Percentiles rank a stretch among this genome's conserved stretches.
Evolutionary conservation across 2,888 invertebrate genomes (phyloP).

Genomic region (Lasius fuliginosus): DNA sequence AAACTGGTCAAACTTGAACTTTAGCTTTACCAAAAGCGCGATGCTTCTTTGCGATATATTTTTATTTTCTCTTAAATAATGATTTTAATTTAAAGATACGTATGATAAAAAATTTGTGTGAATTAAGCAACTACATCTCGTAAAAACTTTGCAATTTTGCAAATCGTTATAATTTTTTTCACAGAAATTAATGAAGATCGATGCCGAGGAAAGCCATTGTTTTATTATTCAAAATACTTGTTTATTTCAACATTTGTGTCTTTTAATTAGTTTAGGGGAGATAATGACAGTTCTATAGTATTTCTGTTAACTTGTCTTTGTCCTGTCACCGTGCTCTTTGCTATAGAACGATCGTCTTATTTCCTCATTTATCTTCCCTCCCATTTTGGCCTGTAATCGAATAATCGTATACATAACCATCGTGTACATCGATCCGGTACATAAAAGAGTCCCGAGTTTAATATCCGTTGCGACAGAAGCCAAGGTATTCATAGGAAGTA

Average conservation of each 20-base stretch:
- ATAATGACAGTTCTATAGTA: background rate
- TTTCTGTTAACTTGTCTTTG: slow-evolving; percentile 27
- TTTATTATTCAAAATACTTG: slow-evolving; percentile 12
- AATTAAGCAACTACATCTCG: background rate
- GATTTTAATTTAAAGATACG: background rate
- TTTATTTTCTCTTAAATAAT: background rate
- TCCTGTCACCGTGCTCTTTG: background rate
- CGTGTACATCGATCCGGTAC: background rate
- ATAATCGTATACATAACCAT: background rate
- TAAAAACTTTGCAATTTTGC: background rate
- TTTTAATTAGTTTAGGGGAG: background rate
- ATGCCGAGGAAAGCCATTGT: background rate
- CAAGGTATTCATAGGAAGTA: background rate
- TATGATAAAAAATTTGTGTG: background rate
- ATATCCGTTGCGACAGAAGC: slow-evolving; percentile 19
- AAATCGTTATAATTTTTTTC: background rate
- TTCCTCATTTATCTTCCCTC: slow-evolving; percentile 23
- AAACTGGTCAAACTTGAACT: background rate
- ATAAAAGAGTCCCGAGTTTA: slow-evolving; percentile 6
- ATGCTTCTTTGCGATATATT: background rate
- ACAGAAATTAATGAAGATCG: background rate
- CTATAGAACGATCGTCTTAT: background rate
- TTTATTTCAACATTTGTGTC: background rate
- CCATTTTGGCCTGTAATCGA: slow-evolving; percentile 29
- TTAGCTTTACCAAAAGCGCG: background rate